Base-by-base conservation (phyloP, 2,113 vertebrate genomes). In the Boleophthalmus pectinirostris region DNA sequence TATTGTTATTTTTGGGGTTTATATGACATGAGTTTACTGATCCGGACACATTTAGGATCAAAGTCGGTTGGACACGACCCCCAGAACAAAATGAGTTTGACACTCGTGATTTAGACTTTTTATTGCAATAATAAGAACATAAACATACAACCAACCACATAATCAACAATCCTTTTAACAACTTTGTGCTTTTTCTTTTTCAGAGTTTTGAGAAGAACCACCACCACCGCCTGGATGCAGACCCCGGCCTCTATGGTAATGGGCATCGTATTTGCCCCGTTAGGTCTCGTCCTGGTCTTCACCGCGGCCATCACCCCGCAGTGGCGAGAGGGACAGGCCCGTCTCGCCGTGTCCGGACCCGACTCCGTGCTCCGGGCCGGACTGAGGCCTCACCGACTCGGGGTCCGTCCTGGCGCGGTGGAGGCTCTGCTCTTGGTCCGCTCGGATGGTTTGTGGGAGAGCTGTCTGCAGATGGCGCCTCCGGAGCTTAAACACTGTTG, bases 251-350 rank as follows among this genome's bases (percentile, higher is more conserved):
- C 93, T 51, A 94, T 94, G 91, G 92, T 94, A 81, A 93, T 88
- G 81, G 93, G 94, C 35, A 93, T 94, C 0, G 93, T 94, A 68
- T 94, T 94, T n/a, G 85, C 94, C 61, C 94, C 94, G 1, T 67
- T 94, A 80, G 94, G 94, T 57, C 29, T 94, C 67, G 93, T 94
- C 66, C 86, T 94, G 1, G 88, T 94, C 68, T 94, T 94, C 84
- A 93, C 93, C 0, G 93, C 94, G 0, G 92, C 92, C 51, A 94
- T 94, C 88, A 94, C 93, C 0, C 94, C 94, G 1, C 93, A 94
- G 82, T 94, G 94, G 93, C 78, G 94, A 71, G 92, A 94, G 70
- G 92, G 92, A 15, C 90, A 92, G 29, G 88, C 91, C 0, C 89
- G 73, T 46, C 76, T 94, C 58, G 79, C 85, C 15, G 67, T 82